Evolutionary conservation across 2,888 invertebrate genomes (phyloP), one percentile per base, ranked within the genome.

Genomic region (Metellina segmentata): DNA sequence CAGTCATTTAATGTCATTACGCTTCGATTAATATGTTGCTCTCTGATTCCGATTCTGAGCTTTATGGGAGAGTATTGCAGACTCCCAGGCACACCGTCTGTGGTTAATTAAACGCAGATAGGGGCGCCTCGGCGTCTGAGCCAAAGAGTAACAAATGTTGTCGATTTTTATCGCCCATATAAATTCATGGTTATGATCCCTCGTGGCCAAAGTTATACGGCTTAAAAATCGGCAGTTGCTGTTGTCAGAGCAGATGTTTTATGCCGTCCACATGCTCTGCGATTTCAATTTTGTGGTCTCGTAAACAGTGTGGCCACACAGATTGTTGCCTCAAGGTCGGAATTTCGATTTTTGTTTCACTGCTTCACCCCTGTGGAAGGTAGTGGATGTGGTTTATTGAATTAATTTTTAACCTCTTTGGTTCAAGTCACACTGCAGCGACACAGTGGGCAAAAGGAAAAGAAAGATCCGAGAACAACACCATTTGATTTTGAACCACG

Each of bases 81-180:
- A 61, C 8, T 11, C 61, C 61, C 5, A 61, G 16, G 61, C 61
- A 11, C 61, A 34, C 34, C 34, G 34, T 34, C 34, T 34, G 34
- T 34, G 61, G 61, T 61, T 61, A 61, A 61, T 61, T 61, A 61
- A 61, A 61, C 34, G 34, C 34, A 34, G 34, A 34, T 34, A 34
- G 34, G 34, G 61, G 61, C 61, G 61, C 6, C 61, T 34, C 34
- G 16, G 61, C 11, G 61, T 61, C 16, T 8, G 61, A 61, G 61
- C 61, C 61, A 61, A 34, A 61, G 61, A 61, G 61, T 61, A 61
- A 61, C 61, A 61, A 7, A 8, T 16, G 34, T 69, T 61, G 34
- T 34, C 61, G 20, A 69, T 79, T 79, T 79, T 79, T 79, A 61
- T 34, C 11, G 34, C 53, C 61, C 13, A 79, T 79, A 61, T 79